phyloP scores from a whole-genome alignment of 2,113 vertebrate genomes.

The Aythya baeri region DNA sequence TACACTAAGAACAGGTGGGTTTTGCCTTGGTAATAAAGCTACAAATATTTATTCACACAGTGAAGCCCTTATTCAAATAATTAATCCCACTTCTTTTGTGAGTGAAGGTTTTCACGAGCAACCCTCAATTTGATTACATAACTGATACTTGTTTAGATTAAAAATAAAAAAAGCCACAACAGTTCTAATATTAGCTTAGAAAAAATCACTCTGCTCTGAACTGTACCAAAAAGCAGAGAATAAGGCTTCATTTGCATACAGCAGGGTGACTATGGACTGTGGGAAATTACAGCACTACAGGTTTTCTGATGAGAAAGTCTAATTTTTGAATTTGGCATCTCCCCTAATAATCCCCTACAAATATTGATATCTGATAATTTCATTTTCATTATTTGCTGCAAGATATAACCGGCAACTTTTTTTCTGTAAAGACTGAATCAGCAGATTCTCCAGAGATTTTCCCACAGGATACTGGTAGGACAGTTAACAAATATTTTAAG shows the following conservation, averaged over 20 bases:
- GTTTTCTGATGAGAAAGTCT: not conserved
- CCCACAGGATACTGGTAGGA: not conserved
- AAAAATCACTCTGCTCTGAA: not conserved
- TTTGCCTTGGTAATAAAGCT: not conserved
- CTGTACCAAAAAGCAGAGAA: not conserved
- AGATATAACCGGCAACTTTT: not conserved
- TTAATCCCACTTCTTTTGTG: not conserved
- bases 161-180: not conserved
- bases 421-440: not conserved
- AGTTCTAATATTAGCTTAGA: not conserved
- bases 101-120: not conserved
- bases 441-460: not conserved
- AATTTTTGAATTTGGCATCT: not conserved
- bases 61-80: not conserved
- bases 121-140: not conserved
- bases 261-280: not conserved
- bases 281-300: constrained; percentile 2
- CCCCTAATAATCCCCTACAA: constrained; percentile 21
- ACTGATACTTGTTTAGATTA: not conserved
- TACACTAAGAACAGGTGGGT: not conserved
- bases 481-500: not conserved
- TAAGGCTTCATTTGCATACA: not conserved
- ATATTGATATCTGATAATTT: not conserved
- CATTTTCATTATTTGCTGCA: constrained; percentile 17
- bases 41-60: not conserved